Conservation (phyloP, 2,888 invertebrate species). For the Lagria hirta region DNA sequence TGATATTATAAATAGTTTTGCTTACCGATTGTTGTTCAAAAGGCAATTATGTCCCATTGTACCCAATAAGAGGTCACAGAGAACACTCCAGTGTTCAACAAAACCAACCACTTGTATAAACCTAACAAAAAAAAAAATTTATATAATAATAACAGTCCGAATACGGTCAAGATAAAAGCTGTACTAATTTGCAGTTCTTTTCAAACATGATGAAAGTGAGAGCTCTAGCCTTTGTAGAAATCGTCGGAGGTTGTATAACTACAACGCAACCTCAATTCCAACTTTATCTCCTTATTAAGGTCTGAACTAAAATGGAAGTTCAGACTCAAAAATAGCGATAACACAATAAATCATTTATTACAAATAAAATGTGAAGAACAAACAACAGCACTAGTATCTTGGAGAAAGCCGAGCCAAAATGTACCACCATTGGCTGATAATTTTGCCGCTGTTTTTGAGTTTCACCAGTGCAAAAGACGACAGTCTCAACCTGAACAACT, state of each 20-base stretch:
- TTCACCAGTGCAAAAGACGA: slow-evolving; percentile 14
- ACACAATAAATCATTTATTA: background rate
- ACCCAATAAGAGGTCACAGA: slow-evolving; percentile 6
- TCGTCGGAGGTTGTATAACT: slow-evolving; percentile 18
- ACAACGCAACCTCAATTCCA: slow-evolving; percentile 11
- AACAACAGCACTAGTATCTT: no score
- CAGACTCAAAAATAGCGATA: background rate
- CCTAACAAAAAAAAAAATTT: no score
- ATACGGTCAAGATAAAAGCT: background rate
- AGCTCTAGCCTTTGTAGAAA: slow-evolving; percentile 23
- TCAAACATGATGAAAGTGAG: slow-evolving; percentile 18
- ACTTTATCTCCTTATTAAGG: slow-evolving; percentile 9
- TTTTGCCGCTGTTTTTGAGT: slow-evolving; percentile 9
- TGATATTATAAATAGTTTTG: no score
- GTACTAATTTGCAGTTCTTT: slow-evolving; percentile 9
- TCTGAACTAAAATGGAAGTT: background rate
- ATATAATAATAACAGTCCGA: no score
- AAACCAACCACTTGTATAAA: no score
- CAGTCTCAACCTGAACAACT: slow-evolving; percentile 41
- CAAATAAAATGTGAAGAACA: no score
- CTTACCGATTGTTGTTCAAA: slow-evolving; percentile 23
- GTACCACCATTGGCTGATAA: slow-evolving; percentile 7
- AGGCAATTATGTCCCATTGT: slow-evolving; percentile 20
- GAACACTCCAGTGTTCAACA: no score
- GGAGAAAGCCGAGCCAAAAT: no score